These are phyloP conservation scores for Clusia tigrina DNA, from an alignment of 2,888 invertebrate genomes.

Conservation along the genomic window DNA sequence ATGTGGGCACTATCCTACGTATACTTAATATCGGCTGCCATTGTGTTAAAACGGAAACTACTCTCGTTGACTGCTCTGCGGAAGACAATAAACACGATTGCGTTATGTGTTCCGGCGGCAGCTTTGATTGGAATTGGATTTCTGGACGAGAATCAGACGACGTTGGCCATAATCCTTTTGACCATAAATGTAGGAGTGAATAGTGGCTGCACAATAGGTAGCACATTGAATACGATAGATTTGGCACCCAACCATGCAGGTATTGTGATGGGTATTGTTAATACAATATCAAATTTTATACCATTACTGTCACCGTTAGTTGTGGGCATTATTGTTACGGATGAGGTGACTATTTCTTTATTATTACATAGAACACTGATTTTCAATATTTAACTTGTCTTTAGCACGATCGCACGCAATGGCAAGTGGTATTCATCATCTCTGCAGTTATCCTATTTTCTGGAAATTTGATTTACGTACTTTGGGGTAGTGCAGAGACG, in stretches of 20 bases:
- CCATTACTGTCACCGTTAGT: conserved; percentile 70
- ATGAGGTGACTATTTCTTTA: no score
- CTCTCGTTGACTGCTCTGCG: conserved; percentile 57
- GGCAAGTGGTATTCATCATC: conserved; percentile 77
- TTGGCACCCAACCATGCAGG: conserved; percentile 73
- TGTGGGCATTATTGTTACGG: conserved; percentile 67
- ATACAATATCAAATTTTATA: conserved; percentile 69
- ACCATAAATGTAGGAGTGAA: conserved; percentile 66
- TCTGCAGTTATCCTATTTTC: conserved; percentile 73
- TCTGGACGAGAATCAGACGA: conserved; percentile 59
- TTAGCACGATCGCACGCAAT: conserved; percentile 67
- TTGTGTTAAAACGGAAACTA: conserved; percentile 59
- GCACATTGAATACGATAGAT: conserved; percentile 69
- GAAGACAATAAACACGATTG: conserved; percentile 53
- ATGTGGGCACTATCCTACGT: conserved; percentile 64
- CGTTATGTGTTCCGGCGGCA: conserved; percentile 66
- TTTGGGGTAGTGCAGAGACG: conserved; percentile 71
- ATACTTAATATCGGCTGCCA: conserved; percentile 64
- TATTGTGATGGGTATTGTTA: conserved; percentile 72
- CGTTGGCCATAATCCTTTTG: conserved; percentile 66
- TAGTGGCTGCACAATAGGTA: conserved; percentile 64
- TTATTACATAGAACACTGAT: no score
- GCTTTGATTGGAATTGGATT: conserved; percentile 67
- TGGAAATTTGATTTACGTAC: conserved; percentile 74
- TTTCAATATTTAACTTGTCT: conserved; percentile 21